A percentile compares a stretch with the other conserved stretches of the same genome.
phyloP scores from a whole-genome alignment of 2,113 vertebrate genomes.

The Nycticorax nycticorax region DNA sequence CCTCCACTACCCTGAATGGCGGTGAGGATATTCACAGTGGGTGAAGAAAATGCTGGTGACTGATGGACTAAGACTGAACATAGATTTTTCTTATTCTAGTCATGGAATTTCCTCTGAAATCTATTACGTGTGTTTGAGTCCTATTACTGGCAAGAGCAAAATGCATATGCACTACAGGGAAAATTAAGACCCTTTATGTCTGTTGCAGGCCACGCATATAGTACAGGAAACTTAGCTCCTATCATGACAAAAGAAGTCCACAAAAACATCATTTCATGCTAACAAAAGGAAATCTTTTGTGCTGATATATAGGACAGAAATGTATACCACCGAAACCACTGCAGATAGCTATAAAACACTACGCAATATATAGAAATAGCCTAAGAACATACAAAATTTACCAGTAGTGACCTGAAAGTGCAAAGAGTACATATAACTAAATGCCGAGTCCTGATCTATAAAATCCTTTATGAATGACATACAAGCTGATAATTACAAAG shows the following conservation, averaged over 20 bases:
- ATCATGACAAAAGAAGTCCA: constrained; percentile 46
- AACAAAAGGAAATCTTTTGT: neutral
- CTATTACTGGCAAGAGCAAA: constrained; percentile 2
- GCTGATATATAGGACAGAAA: constrained; percentile 32
- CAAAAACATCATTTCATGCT: constrained; percentile 37
- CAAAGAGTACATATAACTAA: constrained; percentile 52
- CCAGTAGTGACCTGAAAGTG: constrained; percentile 56
- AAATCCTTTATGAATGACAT: constrained; percentile 43
- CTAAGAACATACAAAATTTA: constrained; percentile 58
- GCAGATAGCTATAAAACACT: constrained; percentile 23
- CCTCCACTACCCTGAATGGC: neutral
- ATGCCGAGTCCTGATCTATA: constrained; percentile 45
- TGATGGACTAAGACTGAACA: constrained; percentile 33
- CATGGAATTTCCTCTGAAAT: constrained; percentile 33
- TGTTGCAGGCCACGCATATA: constrained; percentile 20
- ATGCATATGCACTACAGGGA: neutral
- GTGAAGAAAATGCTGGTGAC: constrained; percentile 35
- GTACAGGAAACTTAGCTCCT: constrained; percentile 24
- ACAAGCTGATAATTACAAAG: constrained; percentile 38
- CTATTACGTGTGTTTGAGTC: neutral
- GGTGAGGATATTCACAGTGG: constrained; percentile 22
- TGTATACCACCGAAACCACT: constrained; percentile 42
- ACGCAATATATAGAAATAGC: neutral
- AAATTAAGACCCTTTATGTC: constrained; percentile 24
- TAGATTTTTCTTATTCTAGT: constrained; percentile 25